phyloP scores from a whole-genome alignment of 1,140 invertebrate species.

The Drosophila santomea region DNA sequence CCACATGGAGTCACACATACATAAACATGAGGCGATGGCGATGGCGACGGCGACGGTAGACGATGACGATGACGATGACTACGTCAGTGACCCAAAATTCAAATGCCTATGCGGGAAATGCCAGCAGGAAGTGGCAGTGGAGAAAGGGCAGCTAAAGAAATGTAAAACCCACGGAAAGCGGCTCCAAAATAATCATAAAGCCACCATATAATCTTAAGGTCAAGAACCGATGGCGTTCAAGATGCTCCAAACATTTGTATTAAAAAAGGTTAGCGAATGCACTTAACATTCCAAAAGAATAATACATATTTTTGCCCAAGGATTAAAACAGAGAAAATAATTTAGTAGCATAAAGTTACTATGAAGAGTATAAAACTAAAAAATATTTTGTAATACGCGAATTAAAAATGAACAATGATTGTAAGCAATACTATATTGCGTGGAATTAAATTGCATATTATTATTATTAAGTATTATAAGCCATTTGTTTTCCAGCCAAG shows the following conservation, averaged over 20 bases:
- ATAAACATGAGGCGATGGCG: conserved; percentile 63
- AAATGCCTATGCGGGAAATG: conserved; percentile 71
- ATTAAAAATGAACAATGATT: too few species aligned
- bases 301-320: neutral
- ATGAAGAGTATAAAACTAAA: too few species aligned
- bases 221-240: neutral
- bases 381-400: too few species aligned
- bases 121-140: conserved; percentile 31
- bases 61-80: conserved; percentile 18
- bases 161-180: conserved; percentile 8
- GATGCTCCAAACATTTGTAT: neutral
- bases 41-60: conserved; percentile 15
- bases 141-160: conserved; percentile 30
- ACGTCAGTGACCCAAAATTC: conserved; percentile 80
- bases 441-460: too few species aligned
- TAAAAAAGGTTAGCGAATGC: neutral
- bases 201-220: neutral
- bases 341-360: too few species aligned
- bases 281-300: neutral
- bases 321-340: neutral
- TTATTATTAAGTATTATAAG: too few species aligned
- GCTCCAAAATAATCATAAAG: conserved; percentile 6
- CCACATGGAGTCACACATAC: conserved; percentile 40
- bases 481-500: neutral
- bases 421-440: too few species aligned